Conservation (phyloP, 2,888 invertebrate genomes). For the Hyles lineata region DNA sequence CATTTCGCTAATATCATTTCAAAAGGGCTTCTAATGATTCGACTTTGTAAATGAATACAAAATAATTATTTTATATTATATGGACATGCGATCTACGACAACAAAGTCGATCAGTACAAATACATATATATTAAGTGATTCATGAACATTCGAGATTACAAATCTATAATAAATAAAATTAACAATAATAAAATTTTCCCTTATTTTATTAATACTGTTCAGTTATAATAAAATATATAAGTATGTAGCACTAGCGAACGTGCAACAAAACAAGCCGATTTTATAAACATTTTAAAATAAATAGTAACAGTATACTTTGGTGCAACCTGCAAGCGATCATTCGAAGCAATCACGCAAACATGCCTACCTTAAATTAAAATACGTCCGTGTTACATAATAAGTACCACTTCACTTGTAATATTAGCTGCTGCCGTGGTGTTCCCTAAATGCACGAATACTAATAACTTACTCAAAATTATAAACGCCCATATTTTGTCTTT, state of each 20-base stretch:
- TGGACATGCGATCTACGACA: slow-evolving; percentile 4
- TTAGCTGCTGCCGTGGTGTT: slow-evolving; percentile 15
- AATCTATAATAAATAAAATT: slow-evolving; percentile 53
- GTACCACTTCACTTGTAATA: background rate
- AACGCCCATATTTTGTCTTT: background rate
- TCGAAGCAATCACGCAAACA: background rate
- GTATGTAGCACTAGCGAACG: slow-evolving; percentile 13
- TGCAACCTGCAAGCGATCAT: slow-evolving; percentile 29
- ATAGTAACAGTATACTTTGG: slow-evolving; percentile 36
- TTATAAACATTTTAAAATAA: slow-evolving; percentile 33
- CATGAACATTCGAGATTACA: slow-evolving; percentile 36
- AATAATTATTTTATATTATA: slow-evolving; percentile 5
- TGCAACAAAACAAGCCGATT: slow-evolving; percentile 7
- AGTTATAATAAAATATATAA: slow-evolving; percentile 28
- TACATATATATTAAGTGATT: slow-evolving; percentile 17
- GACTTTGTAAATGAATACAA: slow-evolving; percentile 38
- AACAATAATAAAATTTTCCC: slow-evolving; percentile 49
- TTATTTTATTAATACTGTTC: slow-evolving; percentile 69
- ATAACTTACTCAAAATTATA: background rate
- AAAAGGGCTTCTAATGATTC: slow-evolving; percentile 39
- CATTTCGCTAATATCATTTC: slow-evolving; percentile 45
- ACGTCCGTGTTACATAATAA: background rate
- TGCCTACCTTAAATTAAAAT: background rate
- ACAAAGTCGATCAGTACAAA: slow-evolving; percentile 13
- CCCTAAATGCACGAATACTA: slow-evolving; percentile 2